Evolutionary conservation across 2,113 vertebrate genomes (phyloP), one percentile per base, ranked within the genome.

Genomic region (Campylomormyrus tamandua): DNA sequence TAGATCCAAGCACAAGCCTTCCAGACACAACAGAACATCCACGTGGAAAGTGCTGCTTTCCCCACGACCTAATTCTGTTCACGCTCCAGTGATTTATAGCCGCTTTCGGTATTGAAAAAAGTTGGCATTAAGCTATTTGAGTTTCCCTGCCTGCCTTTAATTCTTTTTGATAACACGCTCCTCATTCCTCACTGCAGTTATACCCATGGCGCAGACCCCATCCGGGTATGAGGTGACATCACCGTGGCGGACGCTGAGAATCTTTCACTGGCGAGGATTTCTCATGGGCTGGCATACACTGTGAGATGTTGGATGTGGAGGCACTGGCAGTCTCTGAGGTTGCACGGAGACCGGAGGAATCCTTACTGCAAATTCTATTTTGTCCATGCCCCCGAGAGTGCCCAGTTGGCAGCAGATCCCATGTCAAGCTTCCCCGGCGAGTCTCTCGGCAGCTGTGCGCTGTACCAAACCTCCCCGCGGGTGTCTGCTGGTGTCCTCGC

Each of bases 331-430:
- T 87, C 66, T 39, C 50, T 70, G 74, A 89, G 74, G 53, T 48
- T 83, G 88, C 89, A 77, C 46, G 48, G 89, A 77, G 50, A 53
- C 46, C 48, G 49, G 58, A 39, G 87, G 80, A 88, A 62, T n/a
- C 49, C 56, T 90, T 53, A 19, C 62, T 58, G 83, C n/a, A 66
- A 46, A 8, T n/a, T 2, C 74, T 42, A 27, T 19, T 39, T 62
- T 21, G 9, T 15, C 52, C 39, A 21, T 92, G 93, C 92, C 93
- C 93, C 77, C 87, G 17, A 84, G 53, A 92, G 91, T 19, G 6
- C 89, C 91, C 90, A 91, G 92, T 92, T 91, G 17, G 91, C 90
- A 91, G 92, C 95, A 94, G 91, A 93, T 94, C 94, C 95, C 92
- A 3, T 19, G 52, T 31, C 52, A 77, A 49, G 35, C 52, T 66